A percentile compares a stretch with the other conserved stretches of the same genome.
phyloP scores from a whole-genome alignment of 2,888 invertebrate genomes.

The Patella pellucida region DNA sequence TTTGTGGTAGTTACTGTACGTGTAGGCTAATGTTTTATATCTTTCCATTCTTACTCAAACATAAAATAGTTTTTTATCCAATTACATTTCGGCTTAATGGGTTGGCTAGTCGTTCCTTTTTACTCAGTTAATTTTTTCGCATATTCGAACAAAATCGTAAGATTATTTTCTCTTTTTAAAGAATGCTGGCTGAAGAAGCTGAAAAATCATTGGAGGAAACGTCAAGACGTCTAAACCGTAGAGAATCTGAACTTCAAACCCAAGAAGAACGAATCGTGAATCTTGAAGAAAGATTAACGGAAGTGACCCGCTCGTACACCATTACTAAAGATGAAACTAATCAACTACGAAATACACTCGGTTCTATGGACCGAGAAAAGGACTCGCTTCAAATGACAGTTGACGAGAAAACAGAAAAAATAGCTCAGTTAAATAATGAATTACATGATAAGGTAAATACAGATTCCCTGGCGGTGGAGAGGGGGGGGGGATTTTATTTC shows the following conservation, averaged over 20 bases:
- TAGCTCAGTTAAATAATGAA: constrained; percentile 62
- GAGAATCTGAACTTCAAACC: constrained; percentile 62
- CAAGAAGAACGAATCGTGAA: constrained; percentile 53
- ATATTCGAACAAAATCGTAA: too few species aligned
- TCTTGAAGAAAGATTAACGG: constrained; percentile 59
- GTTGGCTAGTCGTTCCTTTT: too few species aligned
- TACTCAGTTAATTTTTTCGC: too few species aligned
- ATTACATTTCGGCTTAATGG: too few species aligned
- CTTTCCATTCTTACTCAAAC: too few species aligned
- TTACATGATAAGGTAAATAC: constrained; percentile 53
- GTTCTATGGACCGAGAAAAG: constrained; percentile 67
- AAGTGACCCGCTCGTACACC: constrained; percentile 41
- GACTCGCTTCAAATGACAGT: constrained; percentile 65
- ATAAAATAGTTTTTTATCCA: too few species aligned
- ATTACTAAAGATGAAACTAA: constrained; percentile 60
- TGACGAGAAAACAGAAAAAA: constrained; percentile 68
- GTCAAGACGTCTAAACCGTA: constrained; percentile 55
- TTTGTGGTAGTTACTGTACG: too few species aligned
- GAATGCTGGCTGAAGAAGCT: constrained; percentile 68
- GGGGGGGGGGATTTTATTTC: not conserved
- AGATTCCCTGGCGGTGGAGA: too few species aligned
- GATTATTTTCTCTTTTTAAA: constrained; percentile 27
- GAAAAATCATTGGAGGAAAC: constrained; percentile 65
- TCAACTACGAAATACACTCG: constrained; percentile 59
- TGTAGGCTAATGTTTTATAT: too few species aligned